Conservation (phyloP, 2,797 vertebrate species). For the Pipistrellus kuhlii region DNA sequence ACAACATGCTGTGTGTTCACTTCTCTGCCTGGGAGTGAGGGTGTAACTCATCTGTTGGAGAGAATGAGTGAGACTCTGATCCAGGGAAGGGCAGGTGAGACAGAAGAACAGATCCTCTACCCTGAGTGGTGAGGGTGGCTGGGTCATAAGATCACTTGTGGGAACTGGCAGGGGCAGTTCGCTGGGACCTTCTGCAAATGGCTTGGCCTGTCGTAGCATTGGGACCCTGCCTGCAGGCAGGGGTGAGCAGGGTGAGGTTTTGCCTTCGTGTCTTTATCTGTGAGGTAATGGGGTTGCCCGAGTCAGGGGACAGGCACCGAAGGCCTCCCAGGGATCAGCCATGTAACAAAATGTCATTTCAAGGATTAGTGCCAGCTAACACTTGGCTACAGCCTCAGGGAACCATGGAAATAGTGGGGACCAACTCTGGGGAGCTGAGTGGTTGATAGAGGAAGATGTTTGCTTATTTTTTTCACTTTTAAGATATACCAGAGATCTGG, state of each 20-base stretch:
- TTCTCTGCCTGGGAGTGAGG: neutral
- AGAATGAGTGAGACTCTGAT: neutral
- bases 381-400: neutral
- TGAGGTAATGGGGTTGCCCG: neutral
- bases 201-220: neutral
- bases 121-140: fast-evolving
- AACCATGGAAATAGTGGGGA: neutral
- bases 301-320: neutral
- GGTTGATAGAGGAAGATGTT: neutral
- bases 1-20: neutral
- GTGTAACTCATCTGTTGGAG: neutral
- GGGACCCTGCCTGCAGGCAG: neutral
- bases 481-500: neutral
- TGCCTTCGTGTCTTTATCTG: neutral
- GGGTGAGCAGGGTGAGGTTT: neutral
- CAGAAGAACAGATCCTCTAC: neutral
- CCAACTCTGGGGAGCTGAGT: neutral
- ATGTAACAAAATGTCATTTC: conserved; percentile 25
- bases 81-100: neutral
- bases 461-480: neutral
- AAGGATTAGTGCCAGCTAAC: neutral
- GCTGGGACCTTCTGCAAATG: neutral
- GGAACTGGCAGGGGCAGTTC: neutral
- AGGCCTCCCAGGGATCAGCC: neutral
- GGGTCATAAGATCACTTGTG: neutral